These are phyloP conservation scores for Desmophyllum pertusum DNA, from an alignment of 92 coral and sea anemone genomes.

Conservation along the genomic window DNA sequence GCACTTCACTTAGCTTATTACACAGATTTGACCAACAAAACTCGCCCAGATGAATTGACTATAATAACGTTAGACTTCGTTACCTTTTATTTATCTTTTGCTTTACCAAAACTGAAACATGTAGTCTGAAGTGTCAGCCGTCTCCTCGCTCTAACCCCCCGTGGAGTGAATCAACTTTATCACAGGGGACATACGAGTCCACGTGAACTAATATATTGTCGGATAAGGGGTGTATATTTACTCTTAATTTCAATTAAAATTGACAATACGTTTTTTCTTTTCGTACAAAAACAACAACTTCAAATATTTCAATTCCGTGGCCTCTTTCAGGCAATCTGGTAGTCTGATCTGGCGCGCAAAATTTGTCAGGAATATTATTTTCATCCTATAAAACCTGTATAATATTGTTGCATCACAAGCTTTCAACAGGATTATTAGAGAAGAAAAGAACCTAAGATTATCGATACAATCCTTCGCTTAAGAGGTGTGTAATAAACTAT, in stretches of 20 bases:
- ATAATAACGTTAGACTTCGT: not conserved
- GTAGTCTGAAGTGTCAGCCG: too few relatives aligned
- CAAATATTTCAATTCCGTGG: not conserved
- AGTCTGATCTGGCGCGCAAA: not conserved
- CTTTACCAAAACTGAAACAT: not conserved
- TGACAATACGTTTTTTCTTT: not conserved
- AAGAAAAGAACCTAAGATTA: not conserved
- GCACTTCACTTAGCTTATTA: not conserved
- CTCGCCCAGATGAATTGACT: not conserved
- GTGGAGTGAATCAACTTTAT: too few relatives aligned
- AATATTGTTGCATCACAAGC: too few relatives aligned
- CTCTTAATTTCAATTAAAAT: not conserved
- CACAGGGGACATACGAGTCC: not conserved
- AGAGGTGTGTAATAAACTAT: not conserved
- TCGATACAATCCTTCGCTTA: not conserved
- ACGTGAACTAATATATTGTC: not conserved
- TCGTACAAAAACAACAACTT: not conserved
- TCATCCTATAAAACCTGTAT: too few relatives aligned
- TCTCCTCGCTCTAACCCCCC: too few relatives aligned
- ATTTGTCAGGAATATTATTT: too few relatives aligned
- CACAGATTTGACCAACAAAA: too few relatives aligned
- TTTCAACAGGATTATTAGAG: not conserved
- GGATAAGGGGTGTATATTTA: not conserved
- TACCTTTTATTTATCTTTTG: not conserved
- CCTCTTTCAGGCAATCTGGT: not conserved